Conservation (phyloP, 2,888 invertebrate genomes). For the Parapristionchus giblindavisi region DNA sequence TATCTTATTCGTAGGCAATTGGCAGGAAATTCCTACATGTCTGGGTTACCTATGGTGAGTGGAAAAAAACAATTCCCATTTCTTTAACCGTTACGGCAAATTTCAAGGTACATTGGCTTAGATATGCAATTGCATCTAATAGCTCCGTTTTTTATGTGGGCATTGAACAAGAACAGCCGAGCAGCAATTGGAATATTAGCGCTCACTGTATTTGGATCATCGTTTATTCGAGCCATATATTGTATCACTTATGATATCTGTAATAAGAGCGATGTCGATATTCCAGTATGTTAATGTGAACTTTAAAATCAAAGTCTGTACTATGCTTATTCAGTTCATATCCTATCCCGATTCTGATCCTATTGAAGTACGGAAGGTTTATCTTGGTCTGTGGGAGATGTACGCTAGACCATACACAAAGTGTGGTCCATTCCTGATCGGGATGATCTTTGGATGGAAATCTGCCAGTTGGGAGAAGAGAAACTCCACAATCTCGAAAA, state of each 20-base stretch:
- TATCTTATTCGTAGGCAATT: conserved; percentile 62
- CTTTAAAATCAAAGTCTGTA: too few relatives aligned
- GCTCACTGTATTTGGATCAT: too few relatives aligned
- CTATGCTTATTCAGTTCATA: conserved; percentile 56
- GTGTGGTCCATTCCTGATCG: conserved; percentile 66
- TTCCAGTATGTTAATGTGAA: conserved; percentile 59
- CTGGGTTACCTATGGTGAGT: conserved; percentile 67
- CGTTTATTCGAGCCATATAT: conserved; percentile 57
- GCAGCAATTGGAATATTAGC: conserved; percentile 45
- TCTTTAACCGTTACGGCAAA: too few relatives aligned
- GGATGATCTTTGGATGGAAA: conserved; percentile 60
- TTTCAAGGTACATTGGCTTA: conserved; percentile 58
- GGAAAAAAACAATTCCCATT: too few relatives aligned
- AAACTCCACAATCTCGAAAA: conserved; percentile 19
- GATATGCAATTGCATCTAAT: conserved; percentile 66
- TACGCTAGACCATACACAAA: conserved; percentile 66
- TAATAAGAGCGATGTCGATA: conserved; percentile 68
- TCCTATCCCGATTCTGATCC: conserved; percentile 59
- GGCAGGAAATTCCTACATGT: conserved; percentile 65
- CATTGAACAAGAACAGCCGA: conserved; percentile 51
- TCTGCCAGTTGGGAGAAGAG: conserved; percentile 11
- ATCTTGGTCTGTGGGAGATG: conserved; percentile 65
- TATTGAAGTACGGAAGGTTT: conserved; percentile 48
- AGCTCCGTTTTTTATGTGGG: conserved; percentile 62
- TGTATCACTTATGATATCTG: conserved; percentile 62